These are phyloP conservation scores for Danio albolineatus DNA, from an alignment of 2,797 vertebrate species.

Conservation along the genomic window DNA sequence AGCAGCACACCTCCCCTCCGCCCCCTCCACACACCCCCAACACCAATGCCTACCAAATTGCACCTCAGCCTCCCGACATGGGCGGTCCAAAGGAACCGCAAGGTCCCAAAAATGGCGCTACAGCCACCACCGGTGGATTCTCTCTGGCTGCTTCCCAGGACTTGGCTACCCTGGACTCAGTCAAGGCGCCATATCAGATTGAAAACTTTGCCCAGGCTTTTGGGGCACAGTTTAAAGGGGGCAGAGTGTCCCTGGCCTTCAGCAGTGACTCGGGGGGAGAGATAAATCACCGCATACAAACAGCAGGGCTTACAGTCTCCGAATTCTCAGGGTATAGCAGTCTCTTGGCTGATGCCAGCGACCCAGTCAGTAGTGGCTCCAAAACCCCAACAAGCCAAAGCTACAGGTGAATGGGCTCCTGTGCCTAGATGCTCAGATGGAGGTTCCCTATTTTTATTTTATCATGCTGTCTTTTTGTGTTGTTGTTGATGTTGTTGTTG, in stretches of 20 bases:
- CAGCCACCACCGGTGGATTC: slow-evolving; percentile 79
- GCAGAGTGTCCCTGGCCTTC: slow-evolving; percentile 90
- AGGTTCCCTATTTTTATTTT: slow-evolving; percentile 75
- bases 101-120: slow-evolving; percentile 76
- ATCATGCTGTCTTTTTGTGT: slow-evolving; percentile 66
- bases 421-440: slow-evolving; percentile 54
- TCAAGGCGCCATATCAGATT: slow-evolving; percentile 96
- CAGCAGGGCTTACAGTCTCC: slow-evolving; percentile 82
- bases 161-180: slow-evolving; percentile 88
- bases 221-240: slow-evolving; percentile 96
- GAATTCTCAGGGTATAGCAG: slow-evolving; percentile 99
- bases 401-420: slow-evolving; percentile 91
- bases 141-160: slow-evolving; percentile 86
- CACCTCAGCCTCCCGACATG: slow-evolving; percentile 85
- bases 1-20: slow-evolving; percentile 82
- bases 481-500: slow-evolving; percentile 65
- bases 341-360: slow-evolving; percentile 97
- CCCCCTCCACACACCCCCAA: slow-evolving; percentile 65
- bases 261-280: slow-evolving; percentile 88
- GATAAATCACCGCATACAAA: slow-evolving; percentile 94
- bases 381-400: slow-evolving; percentile 99
- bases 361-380: slow-evolving; percentile 94
- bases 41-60: slow-evolving; percentile 84
- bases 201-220: slow-evolving; percentile 99
- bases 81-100: slow-evolving; percentile 85